Base-by-base conservation (phyloP, 2,888 invertebrate species). In the Brachyptera risi region DNA sequence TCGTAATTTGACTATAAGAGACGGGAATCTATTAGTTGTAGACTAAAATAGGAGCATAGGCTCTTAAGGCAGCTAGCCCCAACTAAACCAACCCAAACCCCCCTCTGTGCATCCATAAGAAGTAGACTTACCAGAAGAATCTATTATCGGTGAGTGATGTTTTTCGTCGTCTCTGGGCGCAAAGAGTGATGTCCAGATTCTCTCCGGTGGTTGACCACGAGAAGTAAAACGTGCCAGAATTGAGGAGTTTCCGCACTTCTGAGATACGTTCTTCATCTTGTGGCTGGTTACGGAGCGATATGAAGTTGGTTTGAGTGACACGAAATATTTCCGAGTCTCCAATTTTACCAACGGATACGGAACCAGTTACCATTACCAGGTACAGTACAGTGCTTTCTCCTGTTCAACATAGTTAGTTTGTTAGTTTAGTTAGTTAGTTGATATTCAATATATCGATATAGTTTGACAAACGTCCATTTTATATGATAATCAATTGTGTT, bases 181-280 rank as follows among this genome's bases (percentile, higher is more conserved):
- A 96, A 59, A 97, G 78, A 13, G 96, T 98, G 63, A 99, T 84
- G 79, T 99, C 98, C 72, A 96, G 86, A 51, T 86, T 80, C 65
- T 76, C 69, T 51, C 80, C 79, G 42, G 79, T 74, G 1, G 73
- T 66, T 42, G 84, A 83, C 89, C 91, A 92, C 0, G 96, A 90
- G 76, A 99, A 99, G 74, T 99, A 99, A 76, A 98, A 98, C 37
- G 96, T 96, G 11, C 98, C 98, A n/a, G 97, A 96, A 74, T 95
- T 96, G 2, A 99, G 80, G 59, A 99, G 79, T 75, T 96, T 96
- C 66, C 93, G 84, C 3, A 83, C 84, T 71, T 85, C 85, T 1
- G 79, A 75, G 24, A 84, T 78, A 63, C 80, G 74, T 65, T 84
- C 84, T 68, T 84, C 84, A 67, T 79, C 81, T 26, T 75, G 74